A percentile compares a stretch with the other conserved stretches of the same genome.
Evolutionary conservation across 2,888 invertebrate species (phyloP).

Genomic region (Xestia ashworthii): DNA sequence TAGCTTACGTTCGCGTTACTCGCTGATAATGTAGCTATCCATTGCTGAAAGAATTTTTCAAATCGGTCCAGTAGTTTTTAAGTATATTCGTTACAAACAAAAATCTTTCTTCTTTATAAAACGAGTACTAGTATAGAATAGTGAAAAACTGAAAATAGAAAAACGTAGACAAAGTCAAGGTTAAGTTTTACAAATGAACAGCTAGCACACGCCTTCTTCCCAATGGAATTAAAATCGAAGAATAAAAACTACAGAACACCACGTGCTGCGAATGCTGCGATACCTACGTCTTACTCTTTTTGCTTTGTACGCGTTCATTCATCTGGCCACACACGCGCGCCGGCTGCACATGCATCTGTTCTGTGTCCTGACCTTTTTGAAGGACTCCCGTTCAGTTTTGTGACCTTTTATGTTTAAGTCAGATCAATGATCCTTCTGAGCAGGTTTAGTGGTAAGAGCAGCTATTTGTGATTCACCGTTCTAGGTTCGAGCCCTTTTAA

Average conservation of each 20-base stretch:
- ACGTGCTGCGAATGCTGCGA: slow-evolving; percentile 9
- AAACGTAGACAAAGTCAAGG: neutral
- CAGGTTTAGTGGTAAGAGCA: neutral
- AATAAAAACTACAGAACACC: neutral
- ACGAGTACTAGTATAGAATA: too few relatives aligned
- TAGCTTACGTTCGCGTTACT: too few relatives aligned
- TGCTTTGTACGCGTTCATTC: neutral
- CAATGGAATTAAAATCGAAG: neutral
- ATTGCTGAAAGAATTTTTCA: too few relatives aligned
- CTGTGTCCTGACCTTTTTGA: slow-evolving; percentile 7
- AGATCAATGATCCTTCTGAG: neutral
- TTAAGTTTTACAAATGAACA: neutral
- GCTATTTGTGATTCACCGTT: neutral
- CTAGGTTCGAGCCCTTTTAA: neutral
- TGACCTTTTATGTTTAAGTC: slow-evolving; percentile 4
- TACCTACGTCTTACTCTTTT: neutral
- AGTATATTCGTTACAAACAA: too few relatives aligned
- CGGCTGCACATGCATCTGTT: neutral
- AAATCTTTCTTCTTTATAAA: too few relatives aligned
- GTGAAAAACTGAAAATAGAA: too few relatives aligned
- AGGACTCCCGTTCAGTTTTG: slow-evolving; percentile 5
- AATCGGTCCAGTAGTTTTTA: too few relatives aligned
- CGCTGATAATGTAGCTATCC: too few relatives aligned
- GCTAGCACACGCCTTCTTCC: neutral
- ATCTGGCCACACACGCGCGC: neutral